Percentiles rank a stretch among this genome's conserved stretches.
Conservation (phyloP, 2,113 vertebrate genomes). For the Typhlomys cinereus region DNA sequence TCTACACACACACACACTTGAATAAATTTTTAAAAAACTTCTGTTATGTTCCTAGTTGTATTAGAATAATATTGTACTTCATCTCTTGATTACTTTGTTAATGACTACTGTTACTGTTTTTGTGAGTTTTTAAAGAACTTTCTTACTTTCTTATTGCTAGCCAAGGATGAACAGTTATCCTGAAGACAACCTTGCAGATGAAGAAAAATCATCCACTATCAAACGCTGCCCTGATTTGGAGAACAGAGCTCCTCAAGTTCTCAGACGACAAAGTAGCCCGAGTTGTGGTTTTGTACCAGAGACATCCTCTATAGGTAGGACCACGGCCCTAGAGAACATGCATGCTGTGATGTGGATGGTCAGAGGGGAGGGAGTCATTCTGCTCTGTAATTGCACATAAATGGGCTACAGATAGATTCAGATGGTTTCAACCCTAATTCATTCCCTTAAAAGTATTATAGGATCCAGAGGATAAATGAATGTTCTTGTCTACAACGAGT, state of each 20-base stretch:
- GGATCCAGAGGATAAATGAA: not conserved
- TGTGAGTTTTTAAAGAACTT: slow-evolving; percentile 38
- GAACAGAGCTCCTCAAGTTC: slow-evolving; percentile 84
- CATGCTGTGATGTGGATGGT: slow-evolving; percentile 84
- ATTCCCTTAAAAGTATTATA: not conserved
- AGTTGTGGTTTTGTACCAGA: slow-evolving; percentile 88
- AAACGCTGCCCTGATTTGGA: slow-evolving; percentile 90
- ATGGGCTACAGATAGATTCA: slow-evolving; percentile 5
- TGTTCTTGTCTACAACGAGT: not conserved
- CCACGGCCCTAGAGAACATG: slow-evolving; percentile 88
- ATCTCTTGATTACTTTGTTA: slow-evolving; percentile 35
- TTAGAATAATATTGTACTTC: slow-evolving; percentile 31
- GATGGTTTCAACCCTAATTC: slow-evolving; percentile 1
- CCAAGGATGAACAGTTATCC: slow-evolving; percentile 90
- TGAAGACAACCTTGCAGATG: slow-evolving; percentile 90
- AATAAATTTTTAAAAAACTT: too few species aligned
- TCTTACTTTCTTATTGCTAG: slow-evolving; percentile 80
- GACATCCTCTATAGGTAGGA: slow-evolving; percentile 85
- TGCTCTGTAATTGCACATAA: slow-evolving; percentile 4
- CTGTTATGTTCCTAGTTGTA: not conserved
- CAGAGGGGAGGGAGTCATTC: not conserved
- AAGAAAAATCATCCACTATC: slow-evolving; percentile 91
- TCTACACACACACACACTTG: too few species aligned
- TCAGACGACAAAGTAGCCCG: slow-evolving; percentile 93
- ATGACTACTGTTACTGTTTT: slow-evolving; percentile 17